phyloP scores from a whole-genome alignment of 2,888 invertebrate genomes.

The Drosophila kambysellisi region DNA sequence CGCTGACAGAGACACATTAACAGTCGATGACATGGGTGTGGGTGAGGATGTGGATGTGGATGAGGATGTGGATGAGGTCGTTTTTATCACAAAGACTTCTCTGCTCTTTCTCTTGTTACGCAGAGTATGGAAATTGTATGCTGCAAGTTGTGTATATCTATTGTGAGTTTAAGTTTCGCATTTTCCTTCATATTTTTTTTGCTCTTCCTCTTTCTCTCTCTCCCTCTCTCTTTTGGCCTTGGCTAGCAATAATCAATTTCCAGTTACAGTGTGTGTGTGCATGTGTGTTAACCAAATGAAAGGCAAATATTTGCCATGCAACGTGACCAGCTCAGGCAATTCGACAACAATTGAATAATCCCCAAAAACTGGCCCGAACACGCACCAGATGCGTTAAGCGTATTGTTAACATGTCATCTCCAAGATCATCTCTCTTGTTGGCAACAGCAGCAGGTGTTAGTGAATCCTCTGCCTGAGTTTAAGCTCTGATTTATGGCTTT shows the following conservation, averaged over 20 bases:
- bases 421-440: neutral
- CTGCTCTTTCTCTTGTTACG: conserved; percentile 1
- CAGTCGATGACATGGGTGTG: conserved; percentile 41
- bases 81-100: conserved; percentile 16
- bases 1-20: conserved; percentile 64
- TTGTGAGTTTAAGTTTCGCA: conserved; percentile 17
- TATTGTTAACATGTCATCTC: conserved; percentile 53
- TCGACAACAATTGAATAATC: conserved; percentile 42
- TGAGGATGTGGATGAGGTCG: neutral
- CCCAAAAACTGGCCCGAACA: conserved; percentile 34
- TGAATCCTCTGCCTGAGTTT: neutral
- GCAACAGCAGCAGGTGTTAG: conserved; percentile 15
- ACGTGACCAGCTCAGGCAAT: conserved; percentile 53
- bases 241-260: conserved; percentile 70
- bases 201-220: conserved; percentile 10
- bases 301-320: conserved; percentile 74
- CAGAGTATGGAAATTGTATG: conserved; percentile 27
- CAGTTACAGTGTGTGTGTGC: conserved; percentile 33
- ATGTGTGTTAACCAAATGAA: conserved; percentile 64
- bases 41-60: too few relatives aligned
- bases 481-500: conserved; percentile 48
- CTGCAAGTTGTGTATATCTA: conserved; percentile 25
- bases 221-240: neutral
- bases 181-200: conserved; percentile 3
- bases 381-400: conserved; percentile 21